These are phyloP conservation scores for Leucoraja ocellata DNA, from an alignment of 2,797 vertebrate species.

Conservation along the genomic window DNA sequence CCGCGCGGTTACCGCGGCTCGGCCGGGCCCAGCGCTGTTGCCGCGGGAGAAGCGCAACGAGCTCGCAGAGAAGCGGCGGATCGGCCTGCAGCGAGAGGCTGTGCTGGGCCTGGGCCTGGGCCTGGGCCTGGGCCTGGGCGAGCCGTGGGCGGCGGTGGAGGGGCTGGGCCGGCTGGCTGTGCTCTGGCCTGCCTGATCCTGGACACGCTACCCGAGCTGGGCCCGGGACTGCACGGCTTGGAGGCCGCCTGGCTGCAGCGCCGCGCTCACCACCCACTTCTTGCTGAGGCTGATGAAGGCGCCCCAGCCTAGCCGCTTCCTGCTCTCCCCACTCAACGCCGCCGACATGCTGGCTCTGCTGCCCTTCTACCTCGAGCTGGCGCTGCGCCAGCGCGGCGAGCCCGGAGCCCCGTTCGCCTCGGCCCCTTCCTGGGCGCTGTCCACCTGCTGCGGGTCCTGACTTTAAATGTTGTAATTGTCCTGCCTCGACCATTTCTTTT, in stretches of 20 bases:
- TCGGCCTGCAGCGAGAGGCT: conserved; percentile 64
- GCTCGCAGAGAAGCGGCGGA: conserved; percentile 56
- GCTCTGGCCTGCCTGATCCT: conserved; percentile 78
- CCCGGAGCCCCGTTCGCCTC: not conserved
- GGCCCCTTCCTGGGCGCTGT: conserved; percentile 66
- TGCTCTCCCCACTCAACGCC: conserved; percentile 75
- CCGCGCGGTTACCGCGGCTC: conserved; percentile 73
- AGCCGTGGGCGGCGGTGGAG: conserved; percentile 59
- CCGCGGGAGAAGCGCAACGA: conserved; percentile 78
- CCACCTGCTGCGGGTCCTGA: conserved; percentile 82
- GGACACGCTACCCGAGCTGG: conserved; percentile 78
- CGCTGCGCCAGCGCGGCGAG: conserved; percentile 58
- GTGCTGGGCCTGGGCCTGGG: conserved; percentile 59
- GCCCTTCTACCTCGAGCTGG: conserved; percentile 79
- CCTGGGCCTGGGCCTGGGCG: no score
- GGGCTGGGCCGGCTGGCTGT: no score
- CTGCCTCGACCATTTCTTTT: no score
- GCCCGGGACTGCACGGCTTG: conserved; percentile 42
- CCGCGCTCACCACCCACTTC: conserved; percentile 75
- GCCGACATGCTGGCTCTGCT: conserved; percentile 80
- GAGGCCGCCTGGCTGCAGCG: not conserved
- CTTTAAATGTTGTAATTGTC: no score
- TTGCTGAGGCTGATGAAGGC: conserved; percentile 72
- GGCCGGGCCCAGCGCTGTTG: conserved; percentile 75
- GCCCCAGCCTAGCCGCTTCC: conserved; percentile 66